Percentiles rank a stretch among this genome's conserved stretches.
Conservation (phyloP, 2,888 invertebrate genomes). For the Mylabris sibirica region DNA sequence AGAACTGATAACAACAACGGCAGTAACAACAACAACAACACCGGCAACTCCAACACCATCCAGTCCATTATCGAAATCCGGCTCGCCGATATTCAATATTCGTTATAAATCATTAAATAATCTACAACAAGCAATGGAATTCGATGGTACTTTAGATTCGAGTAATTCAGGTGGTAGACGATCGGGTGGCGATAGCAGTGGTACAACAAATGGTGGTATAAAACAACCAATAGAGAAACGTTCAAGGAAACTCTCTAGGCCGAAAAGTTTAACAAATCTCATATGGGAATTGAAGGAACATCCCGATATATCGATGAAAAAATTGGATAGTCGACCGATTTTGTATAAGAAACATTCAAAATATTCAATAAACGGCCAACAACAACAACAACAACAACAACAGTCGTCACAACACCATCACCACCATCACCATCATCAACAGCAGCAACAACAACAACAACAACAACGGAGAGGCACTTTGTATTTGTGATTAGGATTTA, state of each 20-base stretch:
- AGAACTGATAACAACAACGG: constrained; percentile 64
- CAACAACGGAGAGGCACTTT: not conserved
- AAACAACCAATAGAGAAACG: constrained; percentile 84
- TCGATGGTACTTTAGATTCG: constrained; percentile 82
- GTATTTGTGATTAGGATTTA: constrained; percentile 12
- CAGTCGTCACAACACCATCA: not conserved
- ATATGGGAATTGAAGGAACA: constrained; percentile 74
- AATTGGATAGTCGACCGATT: constrained; percentile 59
- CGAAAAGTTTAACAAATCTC: constrained; percentile 85
- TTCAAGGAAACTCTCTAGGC: constrained; percentile 81
- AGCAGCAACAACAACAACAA: too few species aligned
- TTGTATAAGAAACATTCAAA: constrained; percentile 62
- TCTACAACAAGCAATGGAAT: constrained; percentile 76
- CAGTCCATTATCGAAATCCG: constrained; percentile 72
- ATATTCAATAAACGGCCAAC: constrained; percentile 62
- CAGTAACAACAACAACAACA: constrained; percentile 60
- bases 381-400: constrained; percentile 42
- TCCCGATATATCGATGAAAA: constrained; percentile 57
- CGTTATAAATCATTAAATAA: constrained; percentile 75
- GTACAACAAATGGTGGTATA: constrained; percentile 69
- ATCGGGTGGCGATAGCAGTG: constrained; percentile 80
- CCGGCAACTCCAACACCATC: constrained; percentile 67
- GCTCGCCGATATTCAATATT: constrained; percentile 80
- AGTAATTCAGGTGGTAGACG: constrained; percentile 88
- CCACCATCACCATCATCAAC: not conserved